Conservation (phyloP, 2,113 vertebrate genomes). For the Clarias macrocephalus region DNA sequence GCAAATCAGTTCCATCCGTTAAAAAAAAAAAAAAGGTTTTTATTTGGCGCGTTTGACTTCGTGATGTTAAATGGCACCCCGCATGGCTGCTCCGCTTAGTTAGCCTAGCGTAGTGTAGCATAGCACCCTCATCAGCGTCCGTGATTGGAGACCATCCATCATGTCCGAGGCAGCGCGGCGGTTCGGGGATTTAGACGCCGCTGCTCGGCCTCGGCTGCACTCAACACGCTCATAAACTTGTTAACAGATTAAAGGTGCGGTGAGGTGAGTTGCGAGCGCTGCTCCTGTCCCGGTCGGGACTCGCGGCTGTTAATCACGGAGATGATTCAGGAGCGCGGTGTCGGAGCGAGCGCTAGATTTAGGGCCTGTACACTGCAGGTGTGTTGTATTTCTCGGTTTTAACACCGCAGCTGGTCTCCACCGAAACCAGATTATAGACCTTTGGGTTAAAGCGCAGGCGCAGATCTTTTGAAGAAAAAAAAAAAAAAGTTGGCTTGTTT, state of each 20-base stretch:
- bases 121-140: conserved; percentile 33
- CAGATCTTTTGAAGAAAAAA: not conserved
- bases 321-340: not conserved
- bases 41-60: not conserved
- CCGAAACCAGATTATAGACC: not conserved
- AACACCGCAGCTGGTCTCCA: not conserved
- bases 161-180: conserved; percentile 26
- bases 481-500: too few species aligned
- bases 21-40: too few species aligned
- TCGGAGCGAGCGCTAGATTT: not conserved
- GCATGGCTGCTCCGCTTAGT: conserved; percentile 29
- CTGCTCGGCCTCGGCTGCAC: not conserved
- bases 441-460: not conserved
- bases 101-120: conserved; percentile 30
- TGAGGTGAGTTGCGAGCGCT: not conserved
- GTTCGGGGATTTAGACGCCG: not conserved
- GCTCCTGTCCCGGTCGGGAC: not conserved
- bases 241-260: conserved; percentile 30
- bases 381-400: not conserved
- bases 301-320: not conserved
- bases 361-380: not conserved
- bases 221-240: conserved; percentile 14
- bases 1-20: not conserved
- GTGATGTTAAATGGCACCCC: conserved; percentile 37
- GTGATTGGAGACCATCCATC: conserved; percentile 44